phyloP scores from a whole-genome alignment of 2,113 vertebrate species.

The Bos javanicus region DNA sequence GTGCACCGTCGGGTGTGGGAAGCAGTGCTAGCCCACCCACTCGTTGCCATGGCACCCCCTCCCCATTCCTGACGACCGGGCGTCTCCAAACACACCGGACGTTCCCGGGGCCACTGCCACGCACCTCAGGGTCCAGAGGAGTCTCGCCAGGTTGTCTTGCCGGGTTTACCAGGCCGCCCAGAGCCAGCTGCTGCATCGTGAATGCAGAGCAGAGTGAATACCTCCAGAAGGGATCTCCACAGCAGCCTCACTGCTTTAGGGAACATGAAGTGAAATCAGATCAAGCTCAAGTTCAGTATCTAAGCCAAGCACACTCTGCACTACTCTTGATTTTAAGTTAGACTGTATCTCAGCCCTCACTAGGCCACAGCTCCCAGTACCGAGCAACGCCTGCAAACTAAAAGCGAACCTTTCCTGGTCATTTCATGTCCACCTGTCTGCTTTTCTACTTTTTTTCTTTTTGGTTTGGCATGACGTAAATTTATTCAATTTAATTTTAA shows the following conservation, averaged over 20 bases:
- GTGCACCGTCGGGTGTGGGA: rapidly evolving
- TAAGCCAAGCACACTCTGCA: neutral
- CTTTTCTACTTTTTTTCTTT: neutral
- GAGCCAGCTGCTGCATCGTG: no score
- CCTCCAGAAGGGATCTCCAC: no score
- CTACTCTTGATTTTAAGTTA: neutral
- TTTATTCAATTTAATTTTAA: neutral
- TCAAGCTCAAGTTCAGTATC: neutral
- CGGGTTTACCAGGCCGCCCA: neutral
- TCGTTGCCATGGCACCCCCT: rapidly evolving
- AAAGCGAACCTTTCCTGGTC: no score
- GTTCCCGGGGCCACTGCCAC: rapidly evolving
- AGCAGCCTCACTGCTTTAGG: neutral
- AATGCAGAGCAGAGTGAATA: neutral
- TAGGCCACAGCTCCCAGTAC: no score
- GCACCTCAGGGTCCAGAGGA: neutral
- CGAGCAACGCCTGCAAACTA: rapidly evolving
- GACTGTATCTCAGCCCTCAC: neutral
- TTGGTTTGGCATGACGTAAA: neutral
- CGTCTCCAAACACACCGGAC: rapidly evolving
- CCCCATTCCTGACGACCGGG: rapidly evolving
- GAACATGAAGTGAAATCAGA: neutral
- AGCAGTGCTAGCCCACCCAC: no score
- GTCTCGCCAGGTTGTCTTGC: rapidly evolving
- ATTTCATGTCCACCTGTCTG: neutral